Conservation (phyloP, 2,797 vertebrate genomes). For the Phylloscopus collybita region DNA sequence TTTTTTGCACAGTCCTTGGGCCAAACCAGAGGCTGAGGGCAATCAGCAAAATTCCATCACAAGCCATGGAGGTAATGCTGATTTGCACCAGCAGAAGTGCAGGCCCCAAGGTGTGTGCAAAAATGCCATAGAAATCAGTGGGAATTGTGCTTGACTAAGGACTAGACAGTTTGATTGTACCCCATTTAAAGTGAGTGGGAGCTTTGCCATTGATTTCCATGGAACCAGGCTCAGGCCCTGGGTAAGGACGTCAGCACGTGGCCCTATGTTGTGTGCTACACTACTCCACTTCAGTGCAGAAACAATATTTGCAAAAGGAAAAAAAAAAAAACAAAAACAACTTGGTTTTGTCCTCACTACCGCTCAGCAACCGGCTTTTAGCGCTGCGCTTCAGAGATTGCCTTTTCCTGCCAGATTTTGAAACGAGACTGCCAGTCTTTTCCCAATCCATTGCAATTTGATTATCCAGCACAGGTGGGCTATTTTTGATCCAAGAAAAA, state of each 20-base stretch:
- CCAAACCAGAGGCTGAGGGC: not conserved
- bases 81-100: not conserved
- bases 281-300: conserved; percentile 80
- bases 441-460: conserved; percentile 66
- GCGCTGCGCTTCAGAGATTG: conserved; percentile 64
- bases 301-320: conserved; percentile 62
- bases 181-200: conserved; percentile 31
- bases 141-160: conserved; percentile 59
- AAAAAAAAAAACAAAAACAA: conserved; percentile 23
- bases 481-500: conserved; percentile 72
- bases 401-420: conserved; percentile 56
- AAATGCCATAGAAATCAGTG: conserved; percentile 49
- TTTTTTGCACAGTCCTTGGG: conserved; percentile 62
- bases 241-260: conserved; percentile 39
- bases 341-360: conserved; percentile 30
- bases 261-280: conserved; percentile 79
- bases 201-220: conserved; percentile 45
- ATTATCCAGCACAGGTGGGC: conserved; percentile 76
- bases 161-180: conserved; percentile 59
- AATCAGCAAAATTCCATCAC: not conserved
- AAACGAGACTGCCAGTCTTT: conserved; percentile 67
- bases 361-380: conserved; percentile 55
- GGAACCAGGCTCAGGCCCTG: conserved; percentile 40
- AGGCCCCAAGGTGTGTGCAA: not conserved
- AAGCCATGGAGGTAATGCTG: not conserved